phyloP scores from a whole-genome alignment of 1,140 invertebrate species.

The Listronotus oregonensis region DNA sequence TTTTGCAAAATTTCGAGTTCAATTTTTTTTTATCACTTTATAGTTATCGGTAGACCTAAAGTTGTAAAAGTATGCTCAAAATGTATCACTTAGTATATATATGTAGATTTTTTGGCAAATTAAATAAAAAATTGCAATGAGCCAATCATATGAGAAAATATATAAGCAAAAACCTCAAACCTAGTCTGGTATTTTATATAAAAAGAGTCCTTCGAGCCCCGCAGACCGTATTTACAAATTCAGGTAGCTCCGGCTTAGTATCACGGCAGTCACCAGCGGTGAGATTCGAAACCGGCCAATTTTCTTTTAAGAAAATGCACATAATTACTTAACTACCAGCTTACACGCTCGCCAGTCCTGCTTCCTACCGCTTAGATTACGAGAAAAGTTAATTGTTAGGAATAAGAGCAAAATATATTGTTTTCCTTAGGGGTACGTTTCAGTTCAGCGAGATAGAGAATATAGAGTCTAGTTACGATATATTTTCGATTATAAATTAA shows the following conservation, averaged over 20 bases:
- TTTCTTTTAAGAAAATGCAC: conserved; percentile 43
- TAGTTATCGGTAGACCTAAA: too few species aligned
- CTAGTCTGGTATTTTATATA: too few species aligned
- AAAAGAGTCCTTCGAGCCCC: conserved; percentile 1
- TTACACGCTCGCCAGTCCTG: conserved; percentile 35
- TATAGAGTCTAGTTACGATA: too few species aligned
- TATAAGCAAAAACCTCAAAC: too few species aligned
- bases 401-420: conserved; percentile 31
- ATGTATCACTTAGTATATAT: too few species aligned
- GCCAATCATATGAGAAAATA: too few species aligned
- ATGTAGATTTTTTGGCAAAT: too few species aligned
- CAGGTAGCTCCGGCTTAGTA: conserved; percentile 40
- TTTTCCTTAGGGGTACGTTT: conserved; percentile 6
- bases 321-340: conserved; percentile 48
- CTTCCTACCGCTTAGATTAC: conserved; percentile 27
- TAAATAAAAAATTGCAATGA: too few species aligned
- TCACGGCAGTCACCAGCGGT: conserved; percentile 37
- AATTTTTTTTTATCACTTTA: too few species aligned
- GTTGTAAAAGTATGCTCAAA: too few species aligned
- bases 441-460: background rate
- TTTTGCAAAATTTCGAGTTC: too few species aligned
- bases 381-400: conserved; percentile 32
- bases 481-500: too few species aligned
- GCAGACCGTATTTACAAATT: conserved; percentile 37
- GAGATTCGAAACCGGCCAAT: conserved; percentile 33